These are phyloP conservation scores for Euleptes europaea DNA, from an alignment of 2,113 vertebrate genomes.

Conservation along the genomic window DNA sequence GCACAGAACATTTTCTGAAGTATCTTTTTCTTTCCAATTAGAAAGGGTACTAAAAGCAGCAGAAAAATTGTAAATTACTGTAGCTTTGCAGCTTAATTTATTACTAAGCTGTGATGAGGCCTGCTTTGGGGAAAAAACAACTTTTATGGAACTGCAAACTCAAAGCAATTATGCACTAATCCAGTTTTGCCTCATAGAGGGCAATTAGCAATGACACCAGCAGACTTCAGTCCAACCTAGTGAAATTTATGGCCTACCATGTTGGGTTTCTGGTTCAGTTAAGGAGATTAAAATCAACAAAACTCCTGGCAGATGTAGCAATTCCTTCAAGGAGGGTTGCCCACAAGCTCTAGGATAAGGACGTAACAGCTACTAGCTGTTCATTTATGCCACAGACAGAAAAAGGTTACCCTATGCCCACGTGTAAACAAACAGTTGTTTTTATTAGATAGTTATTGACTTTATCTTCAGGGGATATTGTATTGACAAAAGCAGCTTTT, in stretches of 20 bases:
- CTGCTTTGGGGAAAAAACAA: conserved; percentile 43
- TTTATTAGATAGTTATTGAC: conserved; percentile 1
- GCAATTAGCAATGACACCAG: conserved; percentile 68
- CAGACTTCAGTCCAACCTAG: conserved; percentile 59
- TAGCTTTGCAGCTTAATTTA: conserved; percentile 60
- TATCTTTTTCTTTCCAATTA: conserved; percentile 55
- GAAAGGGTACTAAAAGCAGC: conserved; percentile 32
- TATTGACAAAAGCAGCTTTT: conserved; percentile 32
- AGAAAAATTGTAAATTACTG: conserved; percentile 56
- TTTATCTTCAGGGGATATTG: background rate
- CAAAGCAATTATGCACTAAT: conserved; percentile 59
- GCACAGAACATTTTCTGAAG: conserved; percentile 40
- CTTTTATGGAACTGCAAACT: conserved; percentile 45
- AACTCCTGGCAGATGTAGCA: conserved; percentile 64
- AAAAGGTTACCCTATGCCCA: conserved; percentile 9
- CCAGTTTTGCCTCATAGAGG: conserved; percentile 55
- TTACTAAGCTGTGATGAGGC: conserved; percentile 36
- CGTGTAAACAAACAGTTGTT: background rate
- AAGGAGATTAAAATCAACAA: conserved; percentile 68
- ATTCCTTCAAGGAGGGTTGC: conserved; percentile 57
- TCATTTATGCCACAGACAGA: conserved; percentile 32
- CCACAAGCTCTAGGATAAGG: conserved; percentile 41
- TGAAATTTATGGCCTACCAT: conserved; percentile 66
- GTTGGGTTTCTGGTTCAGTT: conserved; percentile 49
- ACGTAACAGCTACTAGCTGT: background rate